Evolutionary conservation across 2,888 invertebrate species (phyloP).

Genomic region (Lagria hirta): DNA sequence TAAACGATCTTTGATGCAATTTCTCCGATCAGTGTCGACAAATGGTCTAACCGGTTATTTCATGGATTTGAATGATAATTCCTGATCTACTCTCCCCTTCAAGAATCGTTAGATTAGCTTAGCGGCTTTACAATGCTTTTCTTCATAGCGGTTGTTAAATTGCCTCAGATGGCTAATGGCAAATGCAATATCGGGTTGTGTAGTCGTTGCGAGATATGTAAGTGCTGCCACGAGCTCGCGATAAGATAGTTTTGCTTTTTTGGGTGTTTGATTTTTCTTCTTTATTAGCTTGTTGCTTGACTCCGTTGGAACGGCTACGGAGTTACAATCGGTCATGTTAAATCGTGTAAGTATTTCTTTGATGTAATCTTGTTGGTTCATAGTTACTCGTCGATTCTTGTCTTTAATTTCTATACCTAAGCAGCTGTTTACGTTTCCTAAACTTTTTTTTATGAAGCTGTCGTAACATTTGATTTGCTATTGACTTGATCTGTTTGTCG

Average conservation of each 20-base stretch:
- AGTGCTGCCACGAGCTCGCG: constrained; percentile 26
- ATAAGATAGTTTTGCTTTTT: constrained; percentile 20
- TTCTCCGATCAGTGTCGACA: constrained; percentile 38
- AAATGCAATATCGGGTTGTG: constrained; percentile 32
- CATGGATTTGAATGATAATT: constrained; percentile 29
- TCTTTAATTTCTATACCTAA: constrained; percentile 13
- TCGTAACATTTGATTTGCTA: background rate
- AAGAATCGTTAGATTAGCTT: constrained; percentile 41
- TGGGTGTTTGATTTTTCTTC: background rate
- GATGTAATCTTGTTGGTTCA: constrained; percentile 11
- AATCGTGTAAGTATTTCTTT: constrained; percentile 8
- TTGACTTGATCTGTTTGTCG: constrained; percentile 14
- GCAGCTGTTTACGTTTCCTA: constrained; percentile 8
- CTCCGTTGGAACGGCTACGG: constrained; percentile 8
- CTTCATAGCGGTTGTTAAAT: constrained; percentile 28
- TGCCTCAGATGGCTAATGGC: constrained; percentile 31
- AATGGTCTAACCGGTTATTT: constrained; percentile 29
- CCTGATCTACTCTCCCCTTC: constrained; percentile 28
- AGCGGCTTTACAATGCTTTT: constrained; percentile 34
- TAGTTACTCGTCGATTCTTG: background rate
- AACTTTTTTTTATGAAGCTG: constrained; percentile 1
- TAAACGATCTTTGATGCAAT: constrained; percentile 28
- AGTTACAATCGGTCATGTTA: constrained; percentile 12
- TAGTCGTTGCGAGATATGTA: constrained; percentile 28
- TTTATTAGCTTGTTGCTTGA: constrained; percentile 2